Conservation (phyloP, 2,888 invertebrate species). For the Drepana falcataria region DNA sequence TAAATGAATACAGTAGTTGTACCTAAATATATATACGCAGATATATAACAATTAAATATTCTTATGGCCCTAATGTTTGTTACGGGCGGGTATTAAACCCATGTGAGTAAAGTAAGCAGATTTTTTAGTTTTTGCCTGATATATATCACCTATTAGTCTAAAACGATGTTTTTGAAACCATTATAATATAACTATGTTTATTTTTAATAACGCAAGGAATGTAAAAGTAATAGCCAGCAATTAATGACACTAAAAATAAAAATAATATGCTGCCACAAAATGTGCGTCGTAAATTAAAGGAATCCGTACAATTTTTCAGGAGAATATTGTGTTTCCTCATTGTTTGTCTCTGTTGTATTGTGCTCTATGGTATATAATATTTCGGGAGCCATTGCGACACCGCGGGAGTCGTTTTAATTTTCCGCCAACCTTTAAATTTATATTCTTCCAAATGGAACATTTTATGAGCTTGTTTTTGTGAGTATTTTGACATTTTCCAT, state of each 20-base stretch:
- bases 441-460: conserved; percentile 30
- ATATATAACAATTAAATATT: too few relatives aligned
- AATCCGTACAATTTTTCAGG: conserved; percentile 31
- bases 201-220: too few relatives aligned
- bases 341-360: conserved; percentile 36
- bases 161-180: too few relatives aligned
- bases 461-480: conserved; percentile 32
- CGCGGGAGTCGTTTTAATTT: conserved; percentile 55
- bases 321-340: conserved; percentile 40
- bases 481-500: conserved; percentile 12
- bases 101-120: too few relatives aligned
- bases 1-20: too few relatives aligned
- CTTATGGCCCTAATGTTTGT: too few relatives aligned
- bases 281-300: conserved; percentile 34
- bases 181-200: too few relatives aligned
- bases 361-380: conserved; percentile 45
- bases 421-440: conserved; percentile 51
- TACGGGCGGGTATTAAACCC: too few relatives aligned
- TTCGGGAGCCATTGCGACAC: conserved; percentile 26
- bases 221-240: too few relatives aligned
- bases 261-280: not conserved
- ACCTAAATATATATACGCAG: too few relatives aligned
- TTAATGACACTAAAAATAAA: not conserved
- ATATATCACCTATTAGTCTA: too few relatives aligned
- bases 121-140: too few relatives aligned